Evolutionary conservation across 2,888 invertebrate species (phyloP).

Genomic region (Acronicta leporina): DNA sequence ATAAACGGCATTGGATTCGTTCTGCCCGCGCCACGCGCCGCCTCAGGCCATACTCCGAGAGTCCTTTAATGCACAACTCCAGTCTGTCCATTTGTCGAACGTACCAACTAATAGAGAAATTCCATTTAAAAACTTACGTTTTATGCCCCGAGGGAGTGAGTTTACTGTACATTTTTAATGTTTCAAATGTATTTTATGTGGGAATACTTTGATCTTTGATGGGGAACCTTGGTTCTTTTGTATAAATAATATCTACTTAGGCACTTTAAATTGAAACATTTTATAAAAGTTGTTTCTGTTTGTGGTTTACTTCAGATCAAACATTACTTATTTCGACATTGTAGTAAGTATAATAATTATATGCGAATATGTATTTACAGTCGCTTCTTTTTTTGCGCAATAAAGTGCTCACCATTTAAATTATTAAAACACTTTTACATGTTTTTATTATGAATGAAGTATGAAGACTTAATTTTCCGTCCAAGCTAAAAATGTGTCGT

Average conservation of each 20-base stretch:
- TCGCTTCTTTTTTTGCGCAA: too few species aligned
- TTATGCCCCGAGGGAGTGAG: constrained; percentile 53
- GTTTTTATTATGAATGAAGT: not conserved
- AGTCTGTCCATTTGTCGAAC: constrained; percentile 74
- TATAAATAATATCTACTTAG: too few species aligned
- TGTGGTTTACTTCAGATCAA: too few species aligned
- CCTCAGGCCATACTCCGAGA: constrained; percentile 69
- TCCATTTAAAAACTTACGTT: constrained; percentile 71
- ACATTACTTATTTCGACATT: too few species aligned
- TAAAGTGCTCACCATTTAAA: too few species aligned
- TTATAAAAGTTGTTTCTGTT: too few species aligned
- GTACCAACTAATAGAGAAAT: constrained; percentile 74
- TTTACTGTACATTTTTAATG: constrained; percentile 60
- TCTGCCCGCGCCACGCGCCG: constrained; percentile 63
- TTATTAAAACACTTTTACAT: not conserved
- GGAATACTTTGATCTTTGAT: constrained; percentile 35
- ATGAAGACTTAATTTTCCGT: constrained; percentile 10
- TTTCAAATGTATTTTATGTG: constrained; percentile 42
- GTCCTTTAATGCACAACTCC: constrained; percentile 75
- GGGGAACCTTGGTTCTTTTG: not conserved
- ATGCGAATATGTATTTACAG: too few species aligned
- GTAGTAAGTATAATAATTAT: too few species aligned
- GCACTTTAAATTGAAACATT: too few species aligned
- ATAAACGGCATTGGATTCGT: constrained; percentile 60
- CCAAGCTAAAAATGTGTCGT: not conserved